These are phyloP conservation scores for Lithophane ornitopus DNA, from an alignment of 2,888 invertebrate genomes.

Conservation along the genomic window DNA sequence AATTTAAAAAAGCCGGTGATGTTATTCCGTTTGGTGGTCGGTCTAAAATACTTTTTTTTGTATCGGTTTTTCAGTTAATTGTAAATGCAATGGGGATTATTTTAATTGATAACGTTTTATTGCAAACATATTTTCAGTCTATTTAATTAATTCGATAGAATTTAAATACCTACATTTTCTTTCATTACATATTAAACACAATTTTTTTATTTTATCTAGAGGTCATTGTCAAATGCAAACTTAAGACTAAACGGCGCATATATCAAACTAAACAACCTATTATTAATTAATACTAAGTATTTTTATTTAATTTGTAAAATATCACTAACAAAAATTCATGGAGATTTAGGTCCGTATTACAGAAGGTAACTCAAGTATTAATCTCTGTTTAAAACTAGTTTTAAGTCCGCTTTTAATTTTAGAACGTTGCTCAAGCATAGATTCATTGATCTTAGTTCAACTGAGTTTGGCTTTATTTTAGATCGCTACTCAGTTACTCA, in stretches of 20 bases:
- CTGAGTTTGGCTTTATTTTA: too few relatives aligned
- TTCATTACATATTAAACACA: slow-evolving; percentile 1
- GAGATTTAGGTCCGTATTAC: too few relatives aligned
- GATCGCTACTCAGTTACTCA: too few relatives aligned
- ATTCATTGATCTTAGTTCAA: too few relatives aligned
- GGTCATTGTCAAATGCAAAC: slow-evolving; percentile 13
- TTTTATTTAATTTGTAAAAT: neutral
- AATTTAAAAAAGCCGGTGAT: slow-evolving; percentile 23
- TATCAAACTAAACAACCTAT: neutral
- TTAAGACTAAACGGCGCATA: slow-evolving; percentile 16
- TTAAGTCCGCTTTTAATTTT: too few relatives aligned
- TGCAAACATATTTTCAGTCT: slow-evolving; percentile 30
- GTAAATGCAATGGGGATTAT: slow-evolving; percentile 23
- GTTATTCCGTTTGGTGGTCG: slow-evolving; percentile 10
- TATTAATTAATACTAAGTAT: neutral
- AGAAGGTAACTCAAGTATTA: too few relatives aligned
- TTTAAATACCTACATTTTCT: neutral
- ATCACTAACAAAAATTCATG: neutral
- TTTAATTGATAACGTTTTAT: slow-evolving; percentile 15
- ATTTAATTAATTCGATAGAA: slow-evolving; percentile 2
- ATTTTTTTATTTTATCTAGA: slow-evolving; percentile 6
- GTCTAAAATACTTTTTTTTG: neutral
- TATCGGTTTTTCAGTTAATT: slow-evolving; percentile 10
- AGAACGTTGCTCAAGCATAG: too few relatives aligned
- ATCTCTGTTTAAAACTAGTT: too few relatives aligned